Percentiles rank a stretch among this genome's conserved stretches.
Evolutionary conservation across 2,888 invertebrate species (phyloP).

Genomic region (Rhorus exstirpatorius): DNA sequence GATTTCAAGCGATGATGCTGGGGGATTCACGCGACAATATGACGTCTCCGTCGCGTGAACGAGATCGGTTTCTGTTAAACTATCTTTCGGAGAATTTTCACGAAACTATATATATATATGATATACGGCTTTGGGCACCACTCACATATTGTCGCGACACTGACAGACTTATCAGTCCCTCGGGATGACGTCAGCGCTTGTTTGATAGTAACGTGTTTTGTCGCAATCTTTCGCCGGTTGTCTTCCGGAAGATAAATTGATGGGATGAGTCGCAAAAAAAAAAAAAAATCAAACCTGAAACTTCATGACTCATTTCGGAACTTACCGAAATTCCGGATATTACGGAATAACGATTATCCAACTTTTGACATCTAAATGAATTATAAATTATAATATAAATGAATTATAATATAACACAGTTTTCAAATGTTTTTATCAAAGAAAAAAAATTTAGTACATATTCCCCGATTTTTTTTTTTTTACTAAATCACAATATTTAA

Average conservation of each 20-base stretch:
- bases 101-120: neutral
- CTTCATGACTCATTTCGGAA: neutral
- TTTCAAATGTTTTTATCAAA: neutral
- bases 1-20: conserved; percentile 1
- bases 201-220: conserved; percentile 19
- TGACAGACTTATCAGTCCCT: neutral
- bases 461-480: too few relatives aligned
- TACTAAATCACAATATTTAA: too few relatives aligned
- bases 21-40: neutral
- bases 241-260: conserved; percentile 31
- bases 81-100: conserved; percentile 35
- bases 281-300: neutral
- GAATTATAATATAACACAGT: neutral
- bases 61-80: neutral
- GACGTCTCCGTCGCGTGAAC: conserved; percentile 18
- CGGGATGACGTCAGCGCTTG: conserved; percentile 7
- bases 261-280: conserved; percentile 16
- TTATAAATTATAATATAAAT: too few relatives aligned
- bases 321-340: neutral
- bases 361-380: too few relatives aligned
- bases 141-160: neutral
- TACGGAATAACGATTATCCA: neutral
- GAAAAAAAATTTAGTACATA: too few relatives aligned
- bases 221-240: conserved; percentile 22
- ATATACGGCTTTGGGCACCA: neutral